Conservation (phyloP, 2,797 vertebrate genomes). For the Austrolebias charrua region DNA sequence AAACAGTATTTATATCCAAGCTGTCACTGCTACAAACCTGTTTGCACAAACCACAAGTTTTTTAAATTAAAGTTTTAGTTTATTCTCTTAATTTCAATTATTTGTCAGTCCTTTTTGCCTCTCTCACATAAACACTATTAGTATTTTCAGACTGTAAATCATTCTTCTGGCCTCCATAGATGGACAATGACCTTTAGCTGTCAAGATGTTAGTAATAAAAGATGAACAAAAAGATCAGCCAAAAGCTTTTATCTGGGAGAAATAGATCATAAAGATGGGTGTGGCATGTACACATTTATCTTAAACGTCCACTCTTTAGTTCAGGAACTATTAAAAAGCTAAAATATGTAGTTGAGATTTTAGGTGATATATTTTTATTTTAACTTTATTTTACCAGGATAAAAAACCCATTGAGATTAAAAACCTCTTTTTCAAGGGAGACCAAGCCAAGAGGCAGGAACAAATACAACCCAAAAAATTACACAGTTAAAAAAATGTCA, state of each 20-base stretch:
- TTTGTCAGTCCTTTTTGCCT: neutral
- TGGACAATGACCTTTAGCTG: slow-evolving; percentile 35
- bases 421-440: too few relatives aligned
- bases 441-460: too few relatives aligned
- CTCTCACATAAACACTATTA: slow-evolving; percentile 7
- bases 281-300: neutral
- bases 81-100: neutral
- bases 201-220: slow-evolving; percentile 27
- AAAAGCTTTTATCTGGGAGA: slow-evolving; percentile 4
- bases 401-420: too few relatives aligned
- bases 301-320: neutral
- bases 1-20: too few relatives aligned
- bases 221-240: slow-evolving; percentile 28
- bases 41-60: neutral
- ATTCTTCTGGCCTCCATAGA: slow-evolving; percentile 27
- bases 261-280: neutral
- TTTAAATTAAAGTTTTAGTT: slow-evolving; percentile 3
- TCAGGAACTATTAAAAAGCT: neutral
- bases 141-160: slow-evolving; percentile 6
- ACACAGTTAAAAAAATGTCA: too few relatives aligned
- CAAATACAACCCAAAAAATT: too few relatives aligned
- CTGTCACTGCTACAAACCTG: slow-evolving; percentile 1
- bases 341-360: too few relatives aligned
- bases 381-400: too few relatives aligned
- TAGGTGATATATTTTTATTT: neutral